Conservation (phyloP, 2,113 vertebrate genomes). For the Micronycteris hirsuta region DNA sequence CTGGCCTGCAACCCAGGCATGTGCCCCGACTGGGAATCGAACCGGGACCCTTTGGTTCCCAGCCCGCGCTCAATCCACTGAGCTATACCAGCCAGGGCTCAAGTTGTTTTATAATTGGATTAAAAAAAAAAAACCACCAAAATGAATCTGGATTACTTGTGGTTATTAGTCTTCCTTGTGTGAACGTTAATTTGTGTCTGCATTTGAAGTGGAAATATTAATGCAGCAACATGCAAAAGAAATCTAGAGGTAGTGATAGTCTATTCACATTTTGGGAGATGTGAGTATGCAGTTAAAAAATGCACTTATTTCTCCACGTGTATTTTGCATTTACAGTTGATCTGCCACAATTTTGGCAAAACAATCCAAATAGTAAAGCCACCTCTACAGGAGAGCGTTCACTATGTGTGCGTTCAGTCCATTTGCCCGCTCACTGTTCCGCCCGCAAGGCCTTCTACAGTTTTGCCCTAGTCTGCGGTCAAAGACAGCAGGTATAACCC, state of each 20-base stretch:
- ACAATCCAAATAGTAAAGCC: background rate
- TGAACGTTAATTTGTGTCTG: constrained; percentile 54
- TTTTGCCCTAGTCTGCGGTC: background rate
- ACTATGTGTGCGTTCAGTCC: background rate
- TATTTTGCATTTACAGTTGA: constrained; percentile 1
- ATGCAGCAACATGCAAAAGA: constrained; percentile 54
- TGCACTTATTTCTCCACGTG: background rate
- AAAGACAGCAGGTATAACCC: background rate
- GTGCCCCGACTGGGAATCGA: too few species aligned
- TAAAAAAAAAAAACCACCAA: background rate
- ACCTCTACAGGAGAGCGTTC: background rate
- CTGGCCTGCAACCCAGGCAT: too few species aligned
- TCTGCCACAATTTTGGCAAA: background rate
- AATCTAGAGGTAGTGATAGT: background rate
- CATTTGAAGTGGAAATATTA: constrained; percentile 53
- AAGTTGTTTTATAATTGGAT: constrained; percentile 29
- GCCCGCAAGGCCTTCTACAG: background rate
- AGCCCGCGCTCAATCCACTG: too few species aligned
- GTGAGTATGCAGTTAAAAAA: background rate
- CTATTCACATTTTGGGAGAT: background rate
- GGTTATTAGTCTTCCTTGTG: constrained; percentile 49
- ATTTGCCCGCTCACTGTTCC: background rate
- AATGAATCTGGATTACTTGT: constrained; percentile 17
- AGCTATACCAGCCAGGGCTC: too few species aligned
- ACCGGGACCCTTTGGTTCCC: too few species aligned